phyloP scores from a whole-genome alignment of 2,888 invertebrate genomes.

The Erebia aethiops region DNA sequence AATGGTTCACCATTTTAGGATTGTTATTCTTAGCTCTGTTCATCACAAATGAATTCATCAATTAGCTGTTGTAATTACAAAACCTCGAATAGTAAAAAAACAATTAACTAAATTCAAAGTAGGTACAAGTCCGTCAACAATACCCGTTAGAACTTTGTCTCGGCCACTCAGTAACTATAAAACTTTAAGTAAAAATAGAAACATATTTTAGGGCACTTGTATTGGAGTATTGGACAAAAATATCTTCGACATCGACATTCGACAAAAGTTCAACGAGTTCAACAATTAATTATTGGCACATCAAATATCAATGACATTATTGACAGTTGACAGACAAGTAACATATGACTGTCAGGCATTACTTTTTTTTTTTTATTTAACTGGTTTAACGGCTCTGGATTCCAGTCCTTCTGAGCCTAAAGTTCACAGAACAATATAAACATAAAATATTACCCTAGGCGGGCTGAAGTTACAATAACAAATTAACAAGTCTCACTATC shows the following conservation, averaged over 20 bases:
- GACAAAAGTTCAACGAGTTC: too few species aligned
- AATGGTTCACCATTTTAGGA: slow-evolving; percentile 63
- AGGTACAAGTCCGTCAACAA: not conserved
- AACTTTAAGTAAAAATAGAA: not conserved
- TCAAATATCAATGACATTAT: too few species aligned
- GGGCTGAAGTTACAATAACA: too few species aligned
- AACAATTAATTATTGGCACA: too few species aligned
- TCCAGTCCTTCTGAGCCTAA: too few species aligned
- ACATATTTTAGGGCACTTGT: slow-evolving; percentile 7
- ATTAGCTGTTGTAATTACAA: slow-evolving; percentile 39
- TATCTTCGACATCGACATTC: slow-evolving; percentile 1
- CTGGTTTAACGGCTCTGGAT: too few species aligned
- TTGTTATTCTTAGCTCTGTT: slow-evolving; percentile 74
- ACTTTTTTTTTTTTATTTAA: too few species aligned
- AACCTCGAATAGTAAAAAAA: slow-evolving; percentile 30
- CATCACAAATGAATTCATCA: slow-evolving; percentile 55
- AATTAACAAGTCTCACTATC: too few species aligned
- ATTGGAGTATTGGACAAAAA: not conserved
- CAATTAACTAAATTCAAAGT: slow-evolving; percentile 24
- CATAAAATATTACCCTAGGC: too few species aligned
- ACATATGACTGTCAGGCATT: too few species aligned
- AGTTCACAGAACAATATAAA: too few species aligned
- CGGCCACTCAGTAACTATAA: not conserved
- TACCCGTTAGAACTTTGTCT: slow-evolving; percentile 14
- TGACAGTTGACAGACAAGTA: too few species aligned